A percentile compares a stretch with the other conserved stretches of the same genome.
These are phyloP conservation scores for Galleria mellonella DNA, from an alignment of 1,140 invertebrate species.

Conservation along the genomic window DNA sequence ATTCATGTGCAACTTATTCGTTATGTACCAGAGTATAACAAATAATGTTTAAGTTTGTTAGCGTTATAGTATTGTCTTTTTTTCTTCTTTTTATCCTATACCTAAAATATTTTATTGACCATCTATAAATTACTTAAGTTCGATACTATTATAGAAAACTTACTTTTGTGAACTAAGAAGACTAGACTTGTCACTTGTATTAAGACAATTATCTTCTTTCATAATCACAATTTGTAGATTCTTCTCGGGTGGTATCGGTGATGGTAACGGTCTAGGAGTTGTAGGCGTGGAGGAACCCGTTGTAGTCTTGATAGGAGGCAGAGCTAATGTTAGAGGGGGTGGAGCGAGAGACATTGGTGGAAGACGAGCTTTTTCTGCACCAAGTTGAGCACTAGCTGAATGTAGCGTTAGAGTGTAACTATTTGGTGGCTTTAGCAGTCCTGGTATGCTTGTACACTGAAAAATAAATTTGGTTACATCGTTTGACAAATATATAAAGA, in stretches of 20 bases:
- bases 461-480: conserved; percentile 23
- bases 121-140: too few relatives aligned
- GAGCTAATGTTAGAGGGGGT: conserved; percentile 46
- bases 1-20: too few relatives aligned
- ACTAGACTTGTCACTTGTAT: conserved; percentile 65
- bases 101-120: too few relatives aligned
- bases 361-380: conserved; percentile 57
- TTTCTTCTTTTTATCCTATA: too few relatives aligned
- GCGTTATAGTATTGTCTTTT: too few relatives aligned
- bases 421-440: conserved; percentile 77
- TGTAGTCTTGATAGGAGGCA: conserved; percentile 42
- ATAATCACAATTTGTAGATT: conserved; percentile 62
- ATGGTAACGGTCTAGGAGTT: conserved; percentile 49
- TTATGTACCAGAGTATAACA: too few relatives aligned
- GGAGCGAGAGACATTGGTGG: conserved; percentile 54
- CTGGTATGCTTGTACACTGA: conserved; percentile 74
- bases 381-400: conserved; percentile 58
- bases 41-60: too few relatives aligned
- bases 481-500: background rate
- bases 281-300: conserved; percentile 36
- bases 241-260: conserved; percentile 60
- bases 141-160: too few relatives aligned
- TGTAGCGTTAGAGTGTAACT: conserved; percentile 68
- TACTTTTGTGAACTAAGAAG: conserved; percentile 66
- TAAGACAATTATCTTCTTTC: conserved; percentile 62